A percentile compares a stretch with the other conserved stretches of the same genome.
phyloP scores from a whole-genome alignment of 1,140 invertebrate genomes.

The Ericerus pela region DNA sequence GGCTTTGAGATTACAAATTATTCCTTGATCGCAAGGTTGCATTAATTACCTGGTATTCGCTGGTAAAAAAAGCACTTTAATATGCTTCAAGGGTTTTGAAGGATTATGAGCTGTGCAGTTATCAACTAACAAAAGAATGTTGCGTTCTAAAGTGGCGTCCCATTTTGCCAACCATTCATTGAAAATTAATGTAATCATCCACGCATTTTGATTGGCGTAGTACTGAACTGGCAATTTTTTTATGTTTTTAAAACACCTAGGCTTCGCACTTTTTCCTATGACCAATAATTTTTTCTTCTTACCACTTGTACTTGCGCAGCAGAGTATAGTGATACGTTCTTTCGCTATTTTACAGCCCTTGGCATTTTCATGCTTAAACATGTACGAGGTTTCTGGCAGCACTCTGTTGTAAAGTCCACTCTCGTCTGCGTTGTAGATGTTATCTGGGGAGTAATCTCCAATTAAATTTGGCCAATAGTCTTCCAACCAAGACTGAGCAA shows the following conservation, averaged over 20 bases:
- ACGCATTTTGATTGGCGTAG: conserved; percentile 8
- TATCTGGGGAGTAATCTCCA: no score
- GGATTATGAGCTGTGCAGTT: conserved; percentile 2
- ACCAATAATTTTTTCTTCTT: conserved; percentile 8
- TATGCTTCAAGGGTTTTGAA: background rate
- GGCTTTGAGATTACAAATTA: conserved; percentile 5
- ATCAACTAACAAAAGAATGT: background rate
- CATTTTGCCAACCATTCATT: no score
- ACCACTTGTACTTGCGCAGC: conserved; percentile 16
- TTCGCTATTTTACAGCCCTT: background rate
- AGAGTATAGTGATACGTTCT: conserved; percentile 20
- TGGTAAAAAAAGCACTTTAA: background rate
- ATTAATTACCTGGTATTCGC: background rate
- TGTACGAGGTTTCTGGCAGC: no score
- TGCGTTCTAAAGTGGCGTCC: no score
- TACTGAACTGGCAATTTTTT: conserved; percentile 3
- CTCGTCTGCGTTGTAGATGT: no score
- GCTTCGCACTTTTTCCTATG: conserved; percentile 7
- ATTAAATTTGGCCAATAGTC: no score
- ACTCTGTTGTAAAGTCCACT: no score
- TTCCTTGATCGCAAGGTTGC: conserved; percentile 2
- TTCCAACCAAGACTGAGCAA: no score
- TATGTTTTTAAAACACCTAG: conserved; percentile 11
- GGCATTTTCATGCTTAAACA: no score
- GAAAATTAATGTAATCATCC: conserved; percentile 5